Evolutionary conservation across 2,113 vertebrate species (phyloP).

Genomic region (Cavia aperea): DNA sequence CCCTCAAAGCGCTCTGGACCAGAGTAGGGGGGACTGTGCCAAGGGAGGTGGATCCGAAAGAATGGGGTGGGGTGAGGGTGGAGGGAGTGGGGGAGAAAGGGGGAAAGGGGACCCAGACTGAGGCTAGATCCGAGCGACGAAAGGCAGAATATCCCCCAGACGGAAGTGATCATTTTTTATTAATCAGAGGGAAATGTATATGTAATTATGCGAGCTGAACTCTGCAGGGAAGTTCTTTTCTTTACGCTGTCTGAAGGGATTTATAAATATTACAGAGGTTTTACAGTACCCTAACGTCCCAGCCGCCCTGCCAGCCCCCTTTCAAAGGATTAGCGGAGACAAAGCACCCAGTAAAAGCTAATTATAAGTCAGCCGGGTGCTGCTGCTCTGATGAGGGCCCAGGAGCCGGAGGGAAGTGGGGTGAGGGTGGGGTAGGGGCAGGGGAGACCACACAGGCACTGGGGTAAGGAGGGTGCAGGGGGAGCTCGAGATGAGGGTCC

Average conservation of each 20-base stretch:
- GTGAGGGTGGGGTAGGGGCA: background rate
- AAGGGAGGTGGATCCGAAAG: background rate
- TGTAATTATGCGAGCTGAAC: constrained; percentile 82
- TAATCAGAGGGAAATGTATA: constrained; percentile 82
- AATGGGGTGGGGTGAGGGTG: background rate
- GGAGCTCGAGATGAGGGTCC: background rate
- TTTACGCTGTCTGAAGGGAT: constrained; percentile 82
- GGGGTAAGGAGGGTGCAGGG: background rate
- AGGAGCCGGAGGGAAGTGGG: background rate
- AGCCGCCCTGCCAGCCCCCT: constrained; percentile 78
- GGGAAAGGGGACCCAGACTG: constrained; percentile 18
- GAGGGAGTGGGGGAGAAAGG: background rate
- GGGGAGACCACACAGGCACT: constrained; percentile 50
- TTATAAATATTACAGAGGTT: constrained; percentile 84
- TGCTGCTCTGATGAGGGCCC: constrained; percentile 61
- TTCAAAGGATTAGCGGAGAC: constrained; percentile 83
- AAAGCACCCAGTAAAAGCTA: constrained; percentile 80
- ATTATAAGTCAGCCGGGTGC: constrained; percentile 76
- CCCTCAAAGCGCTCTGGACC: background rate
- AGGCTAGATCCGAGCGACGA: constrained; percentile 70
- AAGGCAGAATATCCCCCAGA: constrained; percentile 73
- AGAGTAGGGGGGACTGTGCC: fast-evolving
- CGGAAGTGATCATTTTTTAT: constrained; percentile 81
- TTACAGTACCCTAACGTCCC: constrained; percentile 77
- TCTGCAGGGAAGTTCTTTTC: constrained; percentile 77